Conservation (phyloP, 2,797 vertebrate genomes). For the Peromyscus attwateri region DNA sequence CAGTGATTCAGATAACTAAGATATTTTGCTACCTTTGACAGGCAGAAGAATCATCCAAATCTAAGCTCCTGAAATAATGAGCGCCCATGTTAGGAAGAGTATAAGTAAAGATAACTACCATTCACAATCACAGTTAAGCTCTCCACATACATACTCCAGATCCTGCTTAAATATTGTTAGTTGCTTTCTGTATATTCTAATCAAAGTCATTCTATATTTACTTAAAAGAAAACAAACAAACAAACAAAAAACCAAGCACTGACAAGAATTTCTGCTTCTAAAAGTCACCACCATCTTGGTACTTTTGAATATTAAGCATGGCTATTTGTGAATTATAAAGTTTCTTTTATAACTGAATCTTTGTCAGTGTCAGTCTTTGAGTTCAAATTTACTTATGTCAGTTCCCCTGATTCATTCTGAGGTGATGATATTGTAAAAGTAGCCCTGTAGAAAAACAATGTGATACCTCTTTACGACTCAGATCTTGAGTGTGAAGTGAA, state of each 20-base stretch:
- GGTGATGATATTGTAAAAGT: background rate
- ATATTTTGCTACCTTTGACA: accelerated
- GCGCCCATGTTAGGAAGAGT: background rate
- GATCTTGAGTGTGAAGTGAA: background rate
- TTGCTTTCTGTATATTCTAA: background rate
- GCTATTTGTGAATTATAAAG: constrained; percentile 40
- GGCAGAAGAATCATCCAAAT: background rate
- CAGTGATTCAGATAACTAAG: background rate
- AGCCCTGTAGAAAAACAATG: constrained; percentile 31
- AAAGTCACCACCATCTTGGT: background rate
- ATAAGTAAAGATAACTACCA: no score
- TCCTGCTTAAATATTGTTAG: background rate
- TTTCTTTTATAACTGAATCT: constrained; percentile 46
- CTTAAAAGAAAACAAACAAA: background rate
- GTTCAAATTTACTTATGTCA: background rate
- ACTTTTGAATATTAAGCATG: background rate
- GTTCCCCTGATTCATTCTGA: constrained; percentile 24
- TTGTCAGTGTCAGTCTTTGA: constrained; percentile 15
- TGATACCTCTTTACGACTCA: constrained; percentile 40
- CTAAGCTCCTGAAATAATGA: background rate
- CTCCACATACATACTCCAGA: background rate
- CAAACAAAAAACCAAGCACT: background rate
- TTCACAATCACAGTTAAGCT: background rate
- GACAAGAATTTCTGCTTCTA: constrained; percentile 31
- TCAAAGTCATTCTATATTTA: background rate